Base-by-base conservation (phyloP, 2,888 invertebrate genomes). In the Clunio marinus region DNA sequence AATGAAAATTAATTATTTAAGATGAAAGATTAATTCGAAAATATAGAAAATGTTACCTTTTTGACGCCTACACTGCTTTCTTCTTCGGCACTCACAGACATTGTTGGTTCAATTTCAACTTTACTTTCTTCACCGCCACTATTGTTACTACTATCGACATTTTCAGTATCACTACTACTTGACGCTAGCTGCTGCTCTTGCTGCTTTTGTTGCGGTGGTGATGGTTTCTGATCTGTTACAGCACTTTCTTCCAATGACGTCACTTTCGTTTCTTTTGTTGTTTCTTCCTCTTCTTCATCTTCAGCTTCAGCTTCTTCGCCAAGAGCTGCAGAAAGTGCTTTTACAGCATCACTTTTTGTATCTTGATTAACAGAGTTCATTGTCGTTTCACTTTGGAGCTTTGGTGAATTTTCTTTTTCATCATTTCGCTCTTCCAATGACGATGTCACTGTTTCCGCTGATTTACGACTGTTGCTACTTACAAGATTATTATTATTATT, bases 41-140 rank as follows among this genome's bases (percentile, higher is more conserved):
- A 20, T 41, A 25, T 24, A 41, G 25, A 17, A 58, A 60, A 15
- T 73, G 75, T 75, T 75, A 81, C 81, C 76, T 81, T 80, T 75
- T 82, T 82, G 72, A 80, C 70, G 81, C 73, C 37, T 15, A 20
- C 66, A 51, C 3, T 8, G 25, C 45, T 22, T 24, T 63, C 28
- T 24, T 68, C 59, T 25, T 45, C 17, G 25, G 25, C 24, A 32
- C 15, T 28, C 17, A 15, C 45, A 8, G 10, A 5, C n/a, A n/a
- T n/a, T 51, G 51, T 15, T 28, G 20, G 10, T 8, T 25, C n/a
- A 8, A 10, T 24, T 45, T 20, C 63, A 37, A 5, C 41, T n/a
- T n/a, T n/a, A 2, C 13, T 32, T 60, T 10, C 32, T 20, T 2
- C 41, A 22, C 28, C 45, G 20, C 17, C 20, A 8, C 28, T 22